Evolutionary conservation across 2,888 invertebrate genomes (phyloP).

Genomic region (Eristalis pertinax): DNA sequence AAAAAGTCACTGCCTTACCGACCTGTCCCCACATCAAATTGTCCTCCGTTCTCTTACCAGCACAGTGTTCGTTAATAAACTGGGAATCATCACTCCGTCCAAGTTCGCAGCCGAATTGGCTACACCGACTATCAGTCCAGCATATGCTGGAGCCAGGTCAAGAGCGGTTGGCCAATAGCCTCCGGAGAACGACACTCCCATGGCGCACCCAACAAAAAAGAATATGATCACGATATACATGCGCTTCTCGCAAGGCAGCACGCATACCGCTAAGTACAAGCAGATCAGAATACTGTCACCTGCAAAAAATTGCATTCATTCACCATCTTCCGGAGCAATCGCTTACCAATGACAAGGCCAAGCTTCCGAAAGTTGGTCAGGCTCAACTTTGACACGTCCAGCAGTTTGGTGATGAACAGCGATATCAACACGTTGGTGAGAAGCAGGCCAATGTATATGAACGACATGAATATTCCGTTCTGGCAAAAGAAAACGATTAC

Average conservation of each 20-base stretch:
- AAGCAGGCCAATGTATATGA: slow-evolving; percentile 76
- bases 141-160: slow-evolving; percentile 82
- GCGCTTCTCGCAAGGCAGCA: slow-evolving; percentile 77
- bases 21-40: not conserved
- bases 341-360: slow-evolving; percentile 73
- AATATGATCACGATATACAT: slow-evolving; percentile 77
- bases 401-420: slow-evolving; percentile 61
- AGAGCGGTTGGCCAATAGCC: slow-evolving; percentile 82
- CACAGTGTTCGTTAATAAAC: slow-evolving; percentile 79
- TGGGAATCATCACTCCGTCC: slow-evolving; percentile 81
- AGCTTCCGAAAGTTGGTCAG: slow-evolving; percentile 75
- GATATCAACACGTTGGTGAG: not conserved
- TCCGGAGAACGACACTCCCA: slow-evolving; percentile 80
- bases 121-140: slow-evolving; percentile 82
- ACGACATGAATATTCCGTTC: slow-evolving; percentile 76
- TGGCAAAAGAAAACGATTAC: slow-evolving; percentile 38
- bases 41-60: slow-evolving; percentile 76
- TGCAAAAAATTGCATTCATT: not conserved
- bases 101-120: slow-evolving; percentile 81
- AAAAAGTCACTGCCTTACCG: too few species aligned
- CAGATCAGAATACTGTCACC: not conserved
- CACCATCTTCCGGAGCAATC: not conserved
- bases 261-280: slow-evolving; percentile 75
- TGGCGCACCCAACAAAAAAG: slow-evolving; percentile 75
- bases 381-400: slow-evolving; percentile 67